These are phyloP conservation scores for Apeltes quadracus DNA, from an alignment of 2,113 vertebrate genomes.

Conservation along the genomic window DNA sequence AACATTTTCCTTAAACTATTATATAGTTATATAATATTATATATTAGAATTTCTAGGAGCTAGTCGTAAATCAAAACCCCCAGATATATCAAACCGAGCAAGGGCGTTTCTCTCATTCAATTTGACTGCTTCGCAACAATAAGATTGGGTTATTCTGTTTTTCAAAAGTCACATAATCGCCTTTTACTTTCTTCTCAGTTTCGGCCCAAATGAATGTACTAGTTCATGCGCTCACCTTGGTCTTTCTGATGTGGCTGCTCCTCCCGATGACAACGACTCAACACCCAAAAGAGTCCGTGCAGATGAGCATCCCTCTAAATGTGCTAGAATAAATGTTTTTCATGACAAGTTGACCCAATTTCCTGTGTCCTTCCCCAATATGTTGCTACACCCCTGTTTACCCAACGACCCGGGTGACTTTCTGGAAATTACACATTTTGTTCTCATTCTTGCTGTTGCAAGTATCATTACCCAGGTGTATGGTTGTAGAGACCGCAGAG, in stretches of 20 bases:
- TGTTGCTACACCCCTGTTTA: slow-evolving; percentile 11
- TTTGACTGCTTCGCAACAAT: background rate
- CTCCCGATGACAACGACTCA: background rate
- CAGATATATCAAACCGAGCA: background rate
- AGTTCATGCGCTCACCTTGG: slow-evolving; percentile 42
- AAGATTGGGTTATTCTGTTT: background rate
- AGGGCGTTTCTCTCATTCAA: background rate
- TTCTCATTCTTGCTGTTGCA: slow-evolving; percentile 26
- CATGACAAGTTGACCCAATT: slow-evolving; percentile 18
- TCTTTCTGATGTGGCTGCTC: background rate
- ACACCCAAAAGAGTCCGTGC: background rate
- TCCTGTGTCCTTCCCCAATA: slow-evolving; percentile 4
- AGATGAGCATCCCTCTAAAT: background rate
- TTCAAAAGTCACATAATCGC: background rate
- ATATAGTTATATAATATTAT: too few species aligned
- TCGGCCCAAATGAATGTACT: background rate
- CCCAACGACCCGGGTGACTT: too few species aligned
- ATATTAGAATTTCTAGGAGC: too few species aligned
- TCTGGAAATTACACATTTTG: slow-evolving; percentile 39
- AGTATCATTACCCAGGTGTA: background rate
- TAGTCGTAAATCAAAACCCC: too few species aligned
- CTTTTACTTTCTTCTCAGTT: background rate
- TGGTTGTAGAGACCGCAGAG: background rate
- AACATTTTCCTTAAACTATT: too few species aligned
- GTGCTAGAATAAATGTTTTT: background rate